Conservation (phyloP, 2,113 vertebrate species). For the Uria aalge region DNA sequence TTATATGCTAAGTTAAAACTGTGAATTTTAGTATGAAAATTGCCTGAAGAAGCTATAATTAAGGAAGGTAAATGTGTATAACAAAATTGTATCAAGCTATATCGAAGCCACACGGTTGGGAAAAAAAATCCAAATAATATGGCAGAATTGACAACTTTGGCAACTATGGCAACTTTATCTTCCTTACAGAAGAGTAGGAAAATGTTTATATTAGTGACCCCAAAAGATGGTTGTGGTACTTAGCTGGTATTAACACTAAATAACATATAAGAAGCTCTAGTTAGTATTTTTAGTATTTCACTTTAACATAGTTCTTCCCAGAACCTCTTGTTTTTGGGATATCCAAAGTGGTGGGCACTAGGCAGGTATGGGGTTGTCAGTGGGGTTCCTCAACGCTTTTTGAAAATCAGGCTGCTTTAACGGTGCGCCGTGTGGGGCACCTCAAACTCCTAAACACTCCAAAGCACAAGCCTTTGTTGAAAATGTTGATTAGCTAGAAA, state of each 20-base stretch:
- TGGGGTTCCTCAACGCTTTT: not conserved
- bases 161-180: not conserved
- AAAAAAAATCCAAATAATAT: not conserved
- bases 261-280: not conserved
- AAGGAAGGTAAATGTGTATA: not conserved
- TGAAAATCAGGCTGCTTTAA: not conserved
- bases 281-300: not conserved
- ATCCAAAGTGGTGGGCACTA: not conserved
- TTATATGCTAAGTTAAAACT: not conserved
- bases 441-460: not conserved
- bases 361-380: not conserved
- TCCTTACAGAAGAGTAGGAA: not conserved
- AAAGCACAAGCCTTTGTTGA: not conserved
- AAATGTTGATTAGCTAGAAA: not conserved
- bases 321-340: not conserved
- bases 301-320: not conserved
- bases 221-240: not conserved
- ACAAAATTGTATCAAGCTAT: not conserved
- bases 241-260: not conserved
- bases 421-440: not conserved
- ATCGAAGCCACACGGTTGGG: not conserved
- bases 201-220: not conserved
- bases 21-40: not conserved
- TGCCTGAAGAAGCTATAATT: not conserved
- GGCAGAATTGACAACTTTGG: not conserved